Conservation (phyloP, 2,888 invertebrate species). For the Mythimna albipuncta region DNA sequence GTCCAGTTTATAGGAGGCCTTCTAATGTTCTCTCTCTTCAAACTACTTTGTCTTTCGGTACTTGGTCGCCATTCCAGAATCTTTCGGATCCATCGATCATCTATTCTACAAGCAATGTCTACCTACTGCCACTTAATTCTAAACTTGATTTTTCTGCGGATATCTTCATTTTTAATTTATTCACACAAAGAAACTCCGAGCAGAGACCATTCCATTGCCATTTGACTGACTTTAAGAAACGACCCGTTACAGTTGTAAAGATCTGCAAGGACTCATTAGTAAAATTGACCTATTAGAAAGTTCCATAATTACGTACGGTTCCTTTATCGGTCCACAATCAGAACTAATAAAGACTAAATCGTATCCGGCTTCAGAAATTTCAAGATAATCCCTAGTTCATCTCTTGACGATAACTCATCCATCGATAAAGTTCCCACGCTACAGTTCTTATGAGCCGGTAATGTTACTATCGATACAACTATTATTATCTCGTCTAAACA, state of each 20-base stretch:
- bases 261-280: constrained; percentile 19
- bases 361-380: constrained; percentile 55
- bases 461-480: constrained; percentile 85
- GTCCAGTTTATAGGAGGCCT: too few relatives aligned
- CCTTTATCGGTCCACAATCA: constrained; percentile 54
- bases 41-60: too few relatives aligned
- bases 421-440: constrained; percentile 88
- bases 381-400: constrained; percentile 71
- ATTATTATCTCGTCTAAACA: constrained; percentile 77
- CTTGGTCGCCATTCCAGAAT: too few relatives aligned
- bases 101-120: too few relatives aligned
- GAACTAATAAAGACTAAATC: constrained; percentile 57
- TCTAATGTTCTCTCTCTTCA: too few relatives aligned
- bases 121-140: too few relatives aligned
- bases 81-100: too few relatives aligned
- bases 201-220: too few relatives aligned
- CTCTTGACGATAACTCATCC: constrained; percentile 83
- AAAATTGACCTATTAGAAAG: constrained; percentile 36
- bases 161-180: too few relatives aligned
- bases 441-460: constrained; percentile 87
- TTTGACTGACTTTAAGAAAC: not conserved
- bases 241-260: not conserved
- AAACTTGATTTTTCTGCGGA: too few relatives aligned
- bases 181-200: too few relatives aligned
- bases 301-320: constrained; percentile 11